phyloP scores from a whole-genome alignment of 2,888 invertebrate genomes.

The Tipula vernalis region DNA sequence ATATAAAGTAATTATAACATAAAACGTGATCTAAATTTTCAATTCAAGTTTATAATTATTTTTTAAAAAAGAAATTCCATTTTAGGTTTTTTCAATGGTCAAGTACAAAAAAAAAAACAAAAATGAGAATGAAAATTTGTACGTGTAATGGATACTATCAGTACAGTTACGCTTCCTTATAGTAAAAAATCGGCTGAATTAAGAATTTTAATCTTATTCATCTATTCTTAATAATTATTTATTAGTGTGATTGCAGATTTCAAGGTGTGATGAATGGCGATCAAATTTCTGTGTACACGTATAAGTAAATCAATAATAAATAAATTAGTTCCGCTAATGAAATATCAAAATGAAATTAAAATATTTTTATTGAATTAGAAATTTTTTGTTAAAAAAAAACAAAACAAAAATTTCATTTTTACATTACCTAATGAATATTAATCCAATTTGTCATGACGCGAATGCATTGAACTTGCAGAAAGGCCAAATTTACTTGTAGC shows the following conservation, averaged over 20 bases:
- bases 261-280: not conserved
- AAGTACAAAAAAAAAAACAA: not conserved
- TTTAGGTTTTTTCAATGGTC: not conserved
- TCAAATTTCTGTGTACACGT: not conserved
- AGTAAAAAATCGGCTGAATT: not conserved
- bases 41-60: not conserved
- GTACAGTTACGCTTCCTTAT: not conserved
- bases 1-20: not conserved
- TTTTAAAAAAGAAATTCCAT: not conserved
- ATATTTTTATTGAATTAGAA: constrained; percentile 4
- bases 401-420: not conserved
- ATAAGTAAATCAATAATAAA: not conserved
- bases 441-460: not conserved
- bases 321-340: not conserved
- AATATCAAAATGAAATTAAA: not conserved
- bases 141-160: not conserved
- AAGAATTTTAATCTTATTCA: not conserved
- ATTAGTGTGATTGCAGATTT: not conserved
- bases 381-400: not conserved
- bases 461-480: not conserved
- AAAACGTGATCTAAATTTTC: not conserved
- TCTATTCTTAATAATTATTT: not conserved
- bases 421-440: not conserved
- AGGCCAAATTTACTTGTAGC: not conserved
- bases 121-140: not conserved